Conservation (phyloP, 1,140 invertebrate genomes). For the Platorchestia sp. region DNA sequence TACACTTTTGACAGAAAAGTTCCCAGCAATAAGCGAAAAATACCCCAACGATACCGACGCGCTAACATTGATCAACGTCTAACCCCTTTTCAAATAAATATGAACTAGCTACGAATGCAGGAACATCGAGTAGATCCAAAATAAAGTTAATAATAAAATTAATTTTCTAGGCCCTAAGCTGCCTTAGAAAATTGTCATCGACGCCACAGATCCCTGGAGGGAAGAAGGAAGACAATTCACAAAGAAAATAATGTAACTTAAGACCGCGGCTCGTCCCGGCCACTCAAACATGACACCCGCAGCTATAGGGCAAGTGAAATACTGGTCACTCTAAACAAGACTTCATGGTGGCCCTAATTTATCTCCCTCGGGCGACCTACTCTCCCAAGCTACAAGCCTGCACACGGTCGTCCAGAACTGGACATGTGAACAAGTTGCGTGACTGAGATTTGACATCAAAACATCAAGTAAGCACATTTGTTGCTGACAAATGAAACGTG, state of each 20-base stretch:
- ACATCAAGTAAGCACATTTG: not conserved
- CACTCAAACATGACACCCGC: constrained; percentile 34
- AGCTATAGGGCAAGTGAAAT: constrained; percentile 37
- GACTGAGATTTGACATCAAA: too few relatives aligned
- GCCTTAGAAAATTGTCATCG: not conserved
- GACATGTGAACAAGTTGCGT: not conserved
- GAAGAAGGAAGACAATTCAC: not conserved
- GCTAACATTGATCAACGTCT: too few relatives aligned
- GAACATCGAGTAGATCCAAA: too few relatives aligned
- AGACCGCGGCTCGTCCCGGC: not conserved
- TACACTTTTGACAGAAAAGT: too few relatives aligned
- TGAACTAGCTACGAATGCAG: too few relatives aligned
- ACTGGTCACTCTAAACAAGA: constrained; percentile 16
- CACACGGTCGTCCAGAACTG: not conserved
- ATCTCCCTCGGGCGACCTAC: not conserved
- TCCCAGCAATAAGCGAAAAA: too few relatives aligned
- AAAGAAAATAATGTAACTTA: not conserved
- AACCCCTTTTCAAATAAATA: too few relatives aligned
- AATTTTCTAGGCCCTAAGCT: not conserved
- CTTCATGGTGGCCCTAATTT: constrained; percentile 6
- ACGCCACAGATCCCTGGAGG: not conserved
- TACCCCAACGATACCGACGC: too few relatives aligned
- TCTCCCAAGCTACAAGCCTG: not conserved
- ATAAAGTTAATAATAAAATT: not conserved
- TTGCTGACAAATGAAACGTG: not conserved